Evolutionary conservation across 2,888 invertebrate species (phyloP).

Genomic region (Hypomecis atomaria): DNA sequence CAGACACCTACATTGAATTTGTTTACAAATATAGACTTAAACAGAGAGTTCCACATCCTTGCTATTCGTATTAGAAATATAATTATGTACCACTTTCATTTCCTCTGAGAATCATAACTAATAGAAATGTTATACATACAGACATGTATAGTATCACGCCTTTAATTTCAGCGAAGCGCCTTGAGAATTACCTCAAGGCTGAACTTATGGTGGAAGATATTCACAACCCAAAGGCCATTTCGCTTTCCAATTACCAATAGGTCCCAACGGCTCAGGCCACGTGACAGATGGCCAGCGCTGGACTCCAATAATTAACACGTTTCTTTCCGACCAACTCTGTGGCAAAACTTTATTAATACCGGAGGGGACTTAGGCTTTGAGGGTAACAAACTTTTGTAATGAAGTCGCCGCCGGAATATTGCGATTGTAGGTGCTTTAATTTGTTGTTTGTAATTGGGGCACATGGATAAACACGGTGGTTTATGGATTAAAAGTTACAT

Average conservation of each 20-base stretch:
- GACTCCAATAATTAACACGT: constrained; percentile 81
- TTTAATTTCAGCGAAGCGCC: constrained; percentile 12
- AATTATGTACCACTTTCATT: not conserved
- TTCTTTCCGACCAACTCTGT: constrained; percentile 73
- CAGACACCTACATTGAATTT: too few species aligned
- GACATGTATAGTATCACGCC: constrained; percentile 1
- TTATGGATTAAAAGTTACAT: not conserved
- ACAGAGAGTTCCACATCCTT: too few species aligned
- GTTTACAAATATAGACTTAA: too few species aligned
- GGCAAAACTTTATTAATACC: constrained; percentile 84
- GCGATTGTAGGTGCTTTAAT: constrained; percentile 75
- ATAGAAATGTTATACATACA: not conserved
- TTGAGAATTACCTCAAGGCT: constrained; percentile 12
- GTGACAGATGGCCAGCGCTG: constrained; percentile 73
- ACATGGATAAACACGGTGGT: constrained; percentile 4
- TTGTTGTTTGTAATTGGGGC: constrained; percentile 69
- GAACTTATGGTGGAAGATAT: constrained; percentile 30
- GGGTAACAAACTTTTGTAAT: constrained; percentile 82
- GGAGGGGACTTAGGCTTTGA: constrained; percentile 77
- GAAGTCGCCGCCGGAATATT: constrained; percentile 79
- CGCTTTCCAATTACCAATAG: constrained; percentile 46
- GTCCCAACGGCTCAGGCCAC: constrained; percentile 52
- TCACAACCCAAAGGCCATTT: constrained; percentile 38
- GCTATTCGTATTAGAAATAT: too few species aligned
- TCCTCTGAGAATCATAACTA: not conserved